Base-by-base conservation (phyloP, 2,888 invertebrate species). In the Noctua janthina region DNA sequence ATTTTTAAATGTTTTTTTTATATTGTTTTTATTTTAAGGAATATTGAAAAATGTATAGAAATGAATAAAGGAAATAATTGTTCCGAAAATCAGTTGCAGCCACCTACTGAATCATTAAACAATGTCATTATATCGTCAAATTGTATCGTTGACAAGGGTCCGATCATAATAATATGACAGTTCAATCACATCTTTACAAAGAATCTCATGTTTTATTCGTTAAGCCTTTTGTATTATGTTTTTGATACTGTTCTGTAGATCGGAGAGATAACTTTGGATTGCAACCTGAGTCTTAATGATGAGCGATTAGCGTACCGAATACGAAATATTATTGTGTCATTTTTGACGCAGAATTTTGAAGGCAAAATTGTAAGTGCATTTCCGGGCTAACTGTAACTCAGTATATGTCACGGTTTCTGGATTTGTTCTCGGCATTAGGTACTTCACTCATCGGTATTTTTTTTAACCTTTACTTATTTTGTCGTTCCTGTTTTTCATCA, bases 131-230 rank as follows among this genome's bases (percentile, higher is more conserved):
- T 82, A 72, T 74, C 29, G 29, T 29, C 29, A 29, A 29, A 29
- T 29, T 29, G 29, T 29, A 29, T 29, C 81, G 82, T 76, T 91
- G 90, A 92, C 84, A 91, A 88, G 91, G 91, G 91, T 92, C 75
- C 74, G 72, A 78, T 90, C 89, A 90, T 76, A 90, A 82, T 88
- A 90, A 85, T 83, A 46, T 84, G 90, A 88, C 89, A 89, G 88
- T 83, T 88, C 88, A 90, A 89, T 90, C 90, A 87, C 86, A 88
- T 89, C 88, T 87, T 87, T 84, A 89, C 88, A 84, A 77, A 74
- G 85, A 87, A 88, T 81, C 91, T 90, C 90, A 92, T 91, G 89
- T 88, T 87, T 91, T 83, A 91, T 92, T 91, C 90, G 76, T 82
- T 71, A 76, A 78, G 79, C 66, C 88, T 90, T 90, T 91, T 86